These are phyloP conservation scores for Agrochola litura DNA, from an alignment of 2,888 invertebrate species.

Conservation along the genomic window DNA sequence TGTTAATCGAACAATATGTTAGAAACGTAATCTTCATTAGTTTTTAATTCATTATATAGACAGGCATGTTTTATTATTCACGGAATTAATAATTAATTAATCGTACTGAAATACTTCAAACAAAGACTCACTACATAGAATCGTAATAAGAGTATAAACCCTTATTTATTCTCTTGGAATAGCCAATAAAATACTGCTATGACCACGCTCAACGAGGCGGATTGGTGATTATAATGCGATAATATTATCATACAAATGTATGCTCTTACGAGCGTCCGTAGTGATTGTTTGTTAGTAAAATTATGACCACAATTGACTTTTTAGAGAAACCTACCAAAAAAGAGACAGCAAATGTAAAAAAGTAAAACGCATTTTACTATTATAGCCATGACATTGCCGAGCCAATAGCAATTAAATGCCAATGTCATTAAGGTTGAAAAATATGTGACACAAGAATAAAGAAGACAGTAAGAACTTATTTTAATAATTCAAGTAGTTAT, in stretches of 20 bases:
- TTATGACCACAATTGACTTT: not conserved
- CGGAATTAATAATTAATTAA: conserved; percentile 2
- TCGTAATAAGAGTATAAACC: not conserved
- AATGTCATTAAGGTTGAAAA: not conserved
- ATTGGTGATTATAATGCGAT: conserved; percentile 7
- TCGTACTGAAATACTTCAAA: not conserved
- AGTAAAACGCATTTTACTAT: not conserved
- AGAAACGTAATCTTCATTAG: not conserved
- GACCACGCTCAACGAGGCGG: not conserved
- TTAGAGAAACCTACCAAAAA: not conserved
- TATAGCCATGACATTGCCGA: not conserved
- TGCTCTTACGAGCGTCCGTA: not conserved
- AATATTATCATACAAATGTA: conserved; percentile 15
- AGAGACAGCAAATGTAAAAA: not conserved
- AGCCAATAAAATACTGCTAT: not conserved
- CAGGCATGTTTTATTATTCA: not conserved
- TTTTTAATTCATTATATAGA: not conserved
- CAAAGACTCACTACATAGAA: not conserved
- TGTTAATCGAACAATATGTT: not conserved
- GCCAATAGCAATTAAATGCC: not conserved
- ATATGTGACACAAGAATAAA: not conserved
- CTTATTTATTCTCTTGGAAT: conserved; percentile 14
- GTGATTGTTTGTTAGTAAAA: not conserved
- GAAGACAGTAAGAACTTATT: not conserved
- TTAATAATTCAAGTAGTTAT: not conserved